Base-by-base conservation (phyloP, 1,140 invertebrate species). In the Bombus haemorrhoidalis region DNA sequence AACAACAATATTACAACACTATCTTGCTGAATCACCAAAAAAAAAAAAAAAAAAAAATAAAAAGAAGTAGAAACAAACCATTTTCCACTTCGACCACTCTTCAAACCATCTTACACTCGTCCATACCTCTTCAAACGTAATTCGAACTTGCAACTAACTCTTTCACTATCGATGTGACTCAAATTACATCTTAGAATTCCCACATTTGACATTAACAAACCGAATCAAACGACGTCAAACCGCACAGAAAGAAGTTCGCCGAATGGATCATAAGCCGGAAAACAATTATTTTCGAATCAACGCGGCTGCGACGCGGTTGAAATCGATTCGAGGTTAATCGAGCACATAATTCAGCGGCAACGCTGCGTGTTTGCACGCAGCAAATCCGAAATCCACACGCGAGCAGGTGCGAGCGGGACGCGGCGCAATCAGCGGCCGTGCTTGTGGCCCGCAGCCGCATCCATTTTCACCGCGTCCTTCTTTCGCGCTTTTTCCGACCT, bases 271-370 rank as follows among this genome's bases (percentile, higher is more conserved):
- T 43, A 39, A 53, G 34, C 34, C n/a, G 82, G 28, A 32, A 53
- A 73, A 64, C 66, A 34, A 68, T 85, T 81, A 75, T 77, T 77
- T 89, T 39, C 22, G 32, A 76, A 57, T 86, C 77, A 84, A 79
- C 81, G 64, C 37, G 72, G 73, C 62, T 75, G 84, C 64, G 74
- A 86, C 62, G 64, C 39, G 57, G 32, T 41, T 25, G 62, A 82
- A 90, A 92, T 91, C 83, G 77, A 91, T 84, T 85, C 62, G 87
- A 57, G 78, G 86, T 89, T 89, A 89, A 90, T 90, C 81, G 76
- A 82, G 69, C 64, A 87, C 66, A 88, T 90, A 90, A 91, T 88
- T 91, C 81, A 88, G 41, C 41, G 32, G 78, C 73, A 59, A 77
- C 77, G 69, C 79, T 71, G 66, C 75, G 83, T 84, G 83, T 80